Evolutionary conservation across 2,797 vertebrate genomes (phyloP).

Genomic region (Hydrophis major): DNA sequence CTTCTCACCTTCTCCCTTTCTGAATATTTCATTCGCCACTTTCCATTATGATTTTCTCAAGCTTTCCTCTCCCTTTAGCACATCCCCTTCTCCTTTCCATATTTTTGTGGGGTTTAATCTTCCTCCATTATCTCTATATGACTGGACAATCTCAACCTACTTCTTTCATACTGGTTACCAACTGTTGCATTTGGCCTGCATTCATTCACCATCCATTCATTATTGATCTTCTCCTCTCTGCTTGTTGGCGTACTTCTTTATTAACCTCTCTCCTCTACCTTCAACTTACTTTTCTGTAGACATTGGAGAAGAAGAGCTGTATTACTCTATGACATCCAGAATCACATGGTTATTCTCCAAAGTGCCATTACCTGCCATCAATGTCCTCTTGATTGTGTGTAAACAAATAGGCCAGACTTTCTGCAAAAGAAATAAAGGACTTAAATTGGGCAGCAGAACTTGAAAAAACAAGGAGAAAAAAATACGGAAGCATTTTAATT

Average conservation of each 20-base stretch:
- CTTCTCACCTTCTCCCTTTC: neutral
- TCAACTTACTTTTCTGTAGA: neutral
- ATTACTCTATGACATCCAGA: neutral
- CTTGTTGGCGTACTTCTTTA: neutral
- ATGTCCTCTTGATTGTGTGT: neutral
- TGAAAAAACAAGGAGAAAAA: neutral
- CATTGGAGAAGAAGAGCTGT: neutral
- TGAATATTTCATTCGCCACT: neutral
- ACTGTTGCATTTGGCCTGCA: neutral
- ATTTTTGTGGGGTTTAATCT: neutral
- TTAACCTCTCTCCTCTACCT: neutral
- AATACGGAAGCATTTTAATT: neutral
- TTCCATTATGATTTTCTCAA: neutral
- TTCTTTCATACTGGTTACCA: neutral
- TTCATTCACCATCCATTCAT: neutral
- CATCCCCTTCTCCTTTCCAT: neutral
- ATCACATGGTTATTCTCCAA: neutral
- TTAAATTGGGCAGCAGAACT: neutral
- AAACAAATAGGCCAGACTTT: neutral
- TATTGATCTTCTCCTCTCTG: neutral
- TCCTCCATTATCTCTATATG: neutral
- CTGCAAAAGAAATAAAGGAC: neutral
- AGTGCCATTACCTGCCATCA: neutral
- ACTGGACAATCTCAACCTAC: neutral
- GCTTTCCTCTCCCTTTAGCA: neutral